Evolutionary conservation across 2,113 vertebrate species (phyloP).

Genomic region (Campylomormyrus numenius): DNA sequence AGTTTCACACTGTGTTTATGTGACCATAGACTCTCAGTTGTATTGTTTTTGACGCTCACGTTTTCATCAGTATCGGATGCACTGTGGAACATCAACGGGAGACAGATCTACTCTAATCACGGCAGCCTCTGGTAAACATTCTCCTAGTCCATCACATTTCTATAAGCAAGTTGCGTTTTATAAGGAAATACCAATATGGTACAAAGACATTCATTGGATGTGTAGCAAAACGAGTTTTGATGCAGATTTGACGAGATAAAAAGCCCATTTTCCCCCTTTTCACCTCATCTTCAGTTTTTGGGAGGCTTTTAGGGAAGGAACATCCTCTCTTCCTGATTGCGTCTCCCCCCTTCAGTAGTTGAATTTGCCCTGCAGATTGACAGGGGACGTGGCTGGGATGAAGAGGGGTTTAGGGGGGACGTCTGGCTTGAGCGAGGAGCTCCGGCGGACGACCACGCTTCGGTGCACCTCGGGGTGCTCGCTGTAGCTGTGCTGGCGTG

Average conservation of each 20-base stretch:
- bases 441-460: conserved; percentile 61
- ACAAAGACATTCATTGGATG: conserved; percentile 67
- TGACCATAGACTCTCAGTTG: conserved; percentile 39
- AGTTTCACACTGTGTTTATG: not conserved
- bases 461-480: conserved; percentile 63
- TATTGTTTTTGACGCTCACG: conserved; percentile 37
- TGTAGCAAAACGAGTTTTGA: conserved; percentile 47
- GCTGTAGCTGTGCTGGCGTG: conserved; percentile 68
- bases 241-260: conserved; percentile 53
- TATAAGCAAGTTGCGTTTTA: conserved; percentile 54
- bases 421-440: conserved; percentile 67
- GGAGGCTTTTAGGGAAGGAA: conserved; percentile 33
- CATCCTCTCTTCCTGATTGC: conserved; percentile 21
- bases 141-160: conserved; percentile 46
- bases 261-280: conserved; percentile 38
- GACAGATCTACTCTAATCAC: conserved; percentile 57
- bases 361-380: conserved; percentile 66
- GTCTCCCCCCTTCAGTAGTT: conserved; percentile 59
- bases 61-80: conserved; percentile 38
- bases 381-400: conserved; percentile 68
- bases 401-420: conserved; percentile 66
- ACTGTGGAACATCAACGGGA: conserved; percentile 58
- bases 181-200: conserved; percentile 77
- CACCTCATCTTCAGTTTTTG: conserved; percentile 29
- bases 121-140: conserved; percentile 39